phyloP scores from a whole-genome alignment of 2,888 invertebrate genomes.

The Sussaba pulchella region DNA sequence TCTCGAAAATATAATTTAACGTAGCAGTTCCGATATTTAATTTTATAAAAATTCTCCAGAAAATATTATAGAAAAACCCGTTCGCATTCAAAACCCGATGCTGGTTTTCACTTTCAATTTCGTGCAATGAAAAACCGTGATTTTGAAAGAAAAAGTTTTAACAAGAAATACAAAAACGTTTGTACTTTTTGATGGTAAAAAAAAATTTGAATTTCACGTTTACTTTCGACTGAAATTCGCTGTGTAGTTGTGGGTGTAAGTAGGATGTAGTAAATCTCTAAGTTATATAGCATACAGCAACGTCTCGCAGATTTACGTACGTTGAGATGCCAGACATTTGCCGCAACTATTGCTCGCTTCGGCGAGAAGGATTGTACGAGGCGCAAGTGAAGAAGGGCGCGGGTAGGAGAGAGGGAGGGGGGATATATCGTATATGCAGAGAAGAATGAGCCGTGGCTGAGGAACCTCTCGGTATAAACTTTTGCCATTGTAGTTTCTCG shows the following conservation, averaged over 20 bases:
- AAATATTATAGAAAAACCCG: too few relatives aligned
- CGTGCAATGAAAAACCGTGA: too few relatives aligned
- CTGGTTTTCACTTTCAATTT: too few relatives aligned
- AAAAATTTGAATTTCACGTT: not conserved
- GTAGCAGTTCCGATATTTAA: too few relatives aligned
- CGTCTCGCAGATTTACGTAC: conserved; percentile 60
- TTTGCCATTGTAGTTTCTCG: conserved; percentile 60
- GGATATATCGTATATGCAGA: conserved; percentile 14
- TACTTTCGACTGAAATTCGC: not conserved
- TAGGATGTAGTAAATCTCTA: conserved; percentile 6
- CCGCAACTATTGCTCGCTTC: conserved; percentile 20
- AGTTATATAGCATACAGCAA: conserved; percentile 4
- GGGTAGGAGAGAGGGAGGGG: not conserved
- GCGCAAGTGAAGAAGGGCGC: not conserved
- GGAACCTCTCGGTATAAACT: conserved; percentile 39
- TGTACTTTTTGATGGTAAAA: not conserved
- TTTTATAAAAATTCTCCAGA: too few relatives aligned
- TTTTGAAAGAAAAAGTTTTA: too few relatives aligned
- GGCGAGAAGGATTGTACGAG: conserved; percentile 4
- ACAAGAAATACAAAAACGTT: conserved; percentile 7
- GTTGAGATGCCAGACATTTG: conserved; percentile 12
- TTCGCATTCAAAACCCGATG: too few relatives aligned
- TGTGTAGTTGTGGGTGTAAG: conserved; percentile 3
- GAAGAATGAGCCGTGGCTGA: conserved; percentile 22
- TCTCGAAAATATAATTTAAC: too few relatives aligned